Base-by-base conservation (phyloP, 2,888 invertebrate species). In the Drosophila putrida region DNA sequence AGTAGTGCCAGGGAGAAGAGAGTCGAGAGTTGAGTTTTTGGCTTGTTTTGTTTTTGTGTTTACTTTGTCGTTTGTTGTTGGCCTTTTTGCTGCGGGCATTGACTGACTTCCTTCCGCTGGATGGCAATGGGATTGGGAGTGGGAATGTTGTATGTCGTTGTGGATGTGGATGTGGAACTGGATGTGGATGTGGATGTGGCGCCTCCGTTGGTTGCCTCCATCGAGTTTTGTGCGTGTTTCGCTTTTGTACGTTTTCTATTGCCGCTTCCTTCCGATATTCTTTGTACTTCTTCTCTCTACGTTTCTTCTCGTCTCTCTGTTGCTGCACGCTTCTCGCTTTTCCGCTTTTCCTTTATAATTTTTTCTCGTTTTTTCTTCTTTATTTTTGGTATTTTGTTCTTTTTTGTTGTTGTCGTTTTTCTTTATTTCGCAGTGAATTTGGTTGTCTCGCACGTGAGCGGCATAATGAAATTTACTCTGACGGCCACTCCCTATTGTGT, bases 391-490 rank as follows among this genome's bases (percentile, higher is more conserved):
- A 20, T 20, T 20, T 20, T 20, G 20, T 20, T 20, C 20, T 20
- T 20, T 74, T 66, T 59, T 71, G 63, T 41, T 57, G 49, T 57
- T 62, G 44, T 75, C 27, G 58, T 78, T 82, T 81, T 83, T 80
- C 85, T 78, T 82, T 88, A 80, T 87, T 78, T 81, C 76, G 77
- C 90, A 90, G 89, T 86, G 90, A 90, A 91, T 90, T 90, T 90
- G 90, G 90, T 86, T 90, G 90, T 91, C 90, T 91, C 83, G 91
- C 85, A 90, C 90, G 90, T 90, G 90, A 83, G 86, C 77, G 71
- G 91, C 90, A 90, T 90, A 79, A 80, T 88, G 75, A 85, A 90
- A 83, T 79, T 81, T 75, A 65, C 69, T 67, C 54, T 62, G 74
- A 70, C 76, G 69, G 68, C 87, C 87, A 86, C 83, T 84, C 83